These are phyloP conservation scores for Pogonocichla stellata DNA, from an alignment of 2,113 vertebrate species.

Conservation along the genomic window DNA sequence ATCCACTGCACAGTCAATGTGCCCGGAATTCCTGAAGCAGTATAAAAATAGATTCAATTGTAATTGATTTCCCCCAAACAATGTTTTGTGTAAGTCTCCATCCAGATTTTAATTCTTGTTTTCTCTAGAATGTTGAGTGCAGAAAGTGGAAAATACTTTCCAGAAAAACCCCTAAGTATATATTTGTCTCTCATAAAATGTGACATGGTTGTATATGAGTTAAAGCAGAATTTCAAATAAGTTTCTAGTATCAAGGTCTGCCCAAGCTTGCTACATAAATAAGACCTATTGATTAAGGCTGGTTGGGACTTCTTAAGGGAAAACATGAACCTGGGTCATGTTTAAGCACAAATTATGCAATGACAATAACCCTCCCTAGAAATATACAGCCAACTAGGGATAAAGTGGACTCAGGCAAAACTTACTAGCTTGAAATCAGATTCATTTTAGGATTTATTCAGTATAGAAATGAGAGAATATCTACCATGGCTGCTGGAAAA, in stretches of 20 bases:
- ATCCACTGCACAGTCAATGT: neutral
- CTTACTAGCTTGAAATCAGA: neutral
- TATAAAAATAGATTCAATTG: neutral
- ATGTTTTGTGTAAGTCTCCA: neutral
- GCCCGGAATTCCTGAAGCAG: accelerated
- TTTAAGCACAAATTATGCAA: neutral
- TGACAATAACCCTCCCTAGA: neutral
- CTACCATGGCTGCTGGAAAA: neutral
- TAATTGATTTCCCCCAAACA: neutral
- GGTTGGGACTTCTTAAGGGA: neutral
- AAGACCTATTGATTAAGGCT: neutral
- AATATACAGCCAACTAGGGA: neutral
- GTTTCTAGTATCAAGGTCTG: neutral
- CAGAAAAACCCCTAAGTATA: neutral
- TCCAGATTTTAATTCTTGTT: neutral
- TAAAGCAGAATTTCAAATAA: neutral
- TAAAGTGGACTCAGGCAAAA: neutral
- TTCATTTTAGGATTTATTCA: neutral
- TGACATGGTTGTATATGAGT: neutral
- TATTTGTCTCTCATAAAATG: neutral
- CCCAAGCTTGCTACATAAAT: neutral
- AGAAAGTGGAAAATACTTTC: neutral
- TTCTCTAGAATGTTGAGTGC: neutral
- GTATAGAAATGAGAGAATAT: neutral
- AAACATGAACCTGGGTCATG: neutral